These are phyloP conservation scores for Oncorhynchus masou DNA, from an alignment of 2,113 vertebrate species.

Conservation along the genomic window DNA sequence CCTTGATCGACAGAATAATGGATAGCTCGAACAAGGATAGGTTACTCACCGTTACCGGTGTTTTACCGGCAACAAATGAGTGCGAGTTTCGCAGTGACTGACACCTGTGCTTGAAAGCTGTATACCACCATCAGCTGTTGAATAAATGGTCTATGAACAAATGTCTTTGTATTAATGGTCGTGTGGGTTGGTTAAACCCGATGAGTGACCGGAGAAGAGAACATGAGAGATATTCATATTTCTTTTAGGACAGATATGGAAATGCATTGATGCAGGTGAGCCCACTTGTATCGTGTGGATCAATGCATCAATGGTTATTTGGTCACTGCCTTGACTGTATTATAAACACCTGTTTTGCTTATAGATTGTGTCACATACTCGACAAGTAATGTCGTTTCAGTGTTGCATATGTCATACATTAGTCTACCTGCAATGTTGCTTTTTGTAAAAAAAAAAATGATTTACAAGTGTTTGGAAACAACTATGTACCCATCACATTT, in stretches of 20 bases:
- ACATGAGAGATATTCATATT: background rate
- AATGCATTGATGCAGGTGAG: background rate
- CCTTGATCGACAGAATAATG: constrained; percentile 41
- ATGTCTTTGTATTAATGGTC: background rate
- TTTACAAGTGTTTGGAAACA: too few relatives aligned
- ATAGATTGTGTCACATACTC: too few relatives aligned
- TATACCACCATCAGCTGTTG: constrained; percentile 24
- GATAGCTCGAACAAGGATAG: constrained; percentile 28
- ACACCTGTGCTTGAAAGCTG: constrained; percentile 62
- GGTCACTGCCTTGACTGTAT: too few relatives aligned
- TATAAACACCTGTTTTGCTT: too few relatives aligned
- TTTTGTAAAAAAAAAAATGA: too few relatives aligned
- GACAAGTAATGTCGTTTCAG: too few relatives aligned
- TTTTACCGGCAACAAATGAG: constrained; percentile 75
- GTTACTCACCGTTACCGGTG: constrained; percentile 53
- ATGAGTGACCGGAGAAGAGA: background rate
- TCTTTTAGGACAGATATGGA: background rate
- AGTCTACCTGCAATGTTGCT: too few relatives aligned
- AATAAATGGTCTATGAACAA: too few relatives aligned
- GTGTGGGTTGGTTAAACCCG: background rate
- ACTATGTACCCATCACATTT: too few relatives aligned
- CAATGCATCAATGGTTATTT: too few relatives aligned
- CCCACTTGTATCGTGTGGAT: too few relatives aligned
- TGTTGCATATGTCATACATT: too few relatives aligned
- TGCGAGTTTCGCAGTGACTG: constrained; percentile 61